Evolutionary conservation across 2,113 vertebrate genomes (phyloP), one percentile per base, ranked within the genome.

Genomic region (Forbesichthys papilliferus): DNA sequence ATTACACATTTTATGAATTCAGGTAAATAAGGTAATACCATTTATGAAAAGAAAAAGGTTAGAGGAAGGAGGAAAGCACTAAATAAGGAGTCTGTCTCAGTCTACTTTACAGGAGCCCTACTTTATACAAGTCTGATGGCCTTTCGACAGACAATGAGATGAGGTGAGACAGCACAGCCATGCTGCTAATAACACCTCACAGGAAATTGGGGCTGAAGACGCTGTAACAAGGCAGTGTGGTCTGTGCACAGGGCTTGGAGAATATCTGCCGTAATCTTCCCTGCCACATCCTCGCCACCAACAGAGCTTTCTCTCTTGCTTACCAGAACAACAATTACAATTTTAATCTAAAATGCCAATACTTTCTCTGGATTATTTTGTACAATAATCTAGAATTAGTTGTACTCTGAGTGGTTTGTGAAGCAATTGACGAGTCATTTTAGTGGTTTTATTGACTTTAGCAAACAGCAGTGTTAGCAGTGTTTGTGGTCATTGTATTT

Each of bases 111-210:
- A 42, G 36, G 36, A 42, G 36, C 69, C 64, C 61, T 64, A 74
- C 71, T 9, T 64, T 68, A 49, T 33, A 1, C 74, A 73, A 53
- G 14, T 20, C 67, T 82, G 84, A 85, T 81, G 82, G 78, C 82
- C 71, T 72, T 73, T 78, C 85, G 83, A 87, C 83, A 87, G 84
- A 65, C 80, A 74, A 84, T 69, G 75, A 77, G 84, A 88, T 77
- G 82, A 80, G 77, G 75, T 18, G 63, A 79, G 79, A 82, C 83
- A 75, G 79, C 52, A 11, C 46, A 16, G 69, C 74, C 74, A 78
- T 16, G 64, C 77, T 56, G 68, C 78, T 83, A 88, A 88, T 87
- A 88, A 84, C 85, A 85, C 76, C 86, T 86, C 75, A 47, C 69
- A 54, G 34, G 77, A 86, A 85, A 89, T 84, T 83, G 77, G 74